A percentile compares a stretch with the other conserved stretches of the same genome.
phyloP scores from a whole-genome alignment of 2,888 invertebrate species.

The Anarsia innoxiella region DNA sequence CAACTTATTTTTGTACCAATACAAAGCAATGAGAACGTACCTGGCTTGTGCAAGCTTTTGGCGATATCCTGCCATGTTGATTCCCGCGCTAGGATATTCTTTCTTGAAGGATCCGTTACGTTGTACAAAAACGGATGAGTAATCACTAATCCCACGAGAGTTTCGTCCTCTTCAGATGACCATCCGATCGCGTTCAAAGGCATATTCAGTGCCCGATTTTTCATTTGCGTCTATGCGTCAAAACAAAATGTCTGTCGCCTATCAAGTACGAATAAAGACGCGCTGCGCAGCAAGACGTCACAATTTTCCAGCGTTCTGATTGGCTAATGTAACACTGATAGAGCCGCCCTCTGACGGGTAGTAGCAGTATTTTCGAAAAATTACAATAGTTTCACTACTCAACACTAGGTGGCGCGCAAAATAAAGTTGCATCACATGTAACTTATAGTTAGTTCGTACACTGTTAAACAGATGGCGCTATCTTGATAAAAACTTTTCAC shows the following conservation, averaged over 20 bases:
- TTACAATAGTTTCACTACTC: constrained; percentile 12
- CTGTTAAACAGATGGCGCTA: constrained; percentile 1
- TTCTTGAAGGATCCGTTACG: constrained; percentile 53
- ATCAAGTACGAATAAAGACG: constrained; percentile 61
- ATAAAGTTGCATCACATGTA: not conserved
- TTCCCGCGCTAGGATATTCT: constrained; percentile 57
- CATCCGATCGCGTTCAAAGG: constrained; percentile 61
- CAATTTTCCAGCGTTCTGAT: constrained; percentile 33
- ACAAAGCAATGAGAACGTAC: constrained; percentile 28
- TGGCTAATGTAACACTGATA: constrained; percentile 27
- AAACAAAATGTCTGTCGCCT: constrained; percentile 68
- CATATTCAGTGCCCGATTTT: constrained; percentile 40
- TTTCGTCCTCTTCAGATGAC: constrained; percentile 57
- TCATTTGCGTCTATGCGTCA: constrained; percentile 33
- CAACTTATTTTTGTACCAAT: constrained; percentile 20
- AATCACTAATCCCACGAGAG: constrained; percentile 52
- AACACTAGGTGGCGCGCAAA: constrained; percentile 2
- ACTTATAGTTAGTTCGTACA: not conserved
- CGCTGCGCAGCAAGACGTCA: constrained; percentile 65
- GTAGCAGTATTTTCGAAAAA: constrained; percentile 3
- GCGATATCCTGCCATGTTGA: constrained; percentile 63
- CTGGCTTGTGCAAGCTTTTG: constrained; percentile 53
- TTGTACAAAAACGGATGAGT: constrained; percentile 58
- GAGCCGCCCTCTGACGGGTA: constrained; percentile 12
- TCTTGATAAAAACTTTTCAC: too few species aligned